Conservation (phyloP, 2,113 vertebrate species). For the Prionailurus viverrinus region DNA sequence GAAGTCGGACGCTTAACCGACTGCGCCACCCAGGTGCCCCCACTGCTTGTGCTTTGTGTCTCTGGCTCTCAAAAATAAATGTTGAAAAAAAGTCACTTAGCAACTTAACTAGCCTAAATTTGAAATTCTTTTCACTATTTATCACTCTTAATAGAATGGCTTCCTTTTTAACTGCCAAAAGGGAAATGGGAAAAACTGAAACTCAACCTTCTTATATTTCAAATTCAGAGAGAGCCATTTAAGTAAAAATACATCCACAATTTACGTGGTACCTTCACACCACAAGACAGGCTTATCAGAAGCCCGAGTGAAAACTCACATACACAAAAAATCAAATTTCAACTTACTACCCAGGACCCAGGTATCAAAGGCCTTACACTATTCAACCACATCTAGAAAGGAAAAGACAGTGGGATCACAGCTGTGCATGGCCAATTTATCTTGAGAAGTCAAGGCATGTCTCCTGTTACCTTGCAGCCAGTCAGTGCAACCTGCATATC, state of each 20-base stretch:
- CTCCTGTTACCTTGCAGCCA: constrained; percentile 64
- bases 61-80: too few relatives aligned
- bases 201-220: constrained; percentile 7
- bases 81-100: not conserved
- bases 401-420: constrained; percentile 2
- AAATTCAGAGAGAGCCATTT: constrained; percentile 17
- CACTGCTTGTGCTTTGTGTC: too few relatives aligned
- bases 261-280: not conserved
- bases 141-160: constrained; percentile 49
- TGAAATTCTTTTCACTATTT: constrained; percentile 33
- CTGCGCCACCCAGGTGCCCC: too few relatives aligned
- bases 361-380: constrained; percentile 21
- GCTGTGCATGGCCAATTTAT: constrained; percentile 1
- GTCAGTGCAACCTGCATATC: constrained; percentile 56
- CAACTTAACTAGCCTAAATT: constrained; percentile 21
- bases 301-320: constrained; percentile 30
- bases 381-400: constrained; percentile 42
- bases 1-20: too few relatives aligned
- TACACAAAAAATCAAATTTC: not conserved
- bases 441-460: constrained; percentile 69
- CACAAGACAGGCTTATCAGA: constrained; percentile 50
- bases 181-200: constrained; percentile 18
- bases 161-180: constrained; percentile 53
- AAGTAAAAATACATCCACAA: not conserved
- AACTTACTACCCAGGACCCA: not conserved